These are phyloP conservation scores for Ficedula albicollis DNA, from an alignment of 2,797 vertebrate genomes.

Conservation along the genomic window DNA sequence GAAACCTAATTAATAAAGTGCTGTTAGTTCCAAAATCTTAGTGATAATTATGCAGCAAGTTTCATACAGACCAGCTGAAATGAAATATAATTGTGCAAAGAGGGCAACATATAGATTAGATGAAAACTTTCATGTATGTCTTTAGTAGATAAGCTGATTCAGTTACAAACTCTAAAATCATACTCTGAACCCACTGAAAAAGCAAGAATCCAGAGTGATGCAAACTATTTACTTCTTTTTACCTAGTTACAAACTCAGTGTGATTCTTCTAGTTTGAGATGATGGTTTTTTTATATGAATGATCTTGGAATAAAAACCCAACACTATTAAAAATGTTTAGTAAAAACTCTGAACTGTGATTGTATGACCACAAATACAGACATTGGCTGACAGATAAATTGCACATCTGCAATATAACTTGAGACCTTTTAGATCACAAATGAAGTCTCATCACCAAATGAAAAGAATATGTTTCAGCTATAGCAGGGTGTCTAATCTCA, in stretches of 20 bases:
- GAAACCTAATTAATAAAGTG: conserved; percentile 66
- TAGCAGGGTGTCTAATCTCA: not conserved
- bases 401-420: not conserved
- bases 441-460: not conserved
- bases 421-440: not conserved
- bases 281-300: not conserved
- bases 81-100: conserved; percentile 37
- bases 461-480: not conserved
- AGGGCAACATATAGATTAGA: not conserved
- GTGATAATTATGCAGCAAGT: conserved; percentile 14
- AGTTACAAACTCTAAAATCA: conserved; percentile 29
- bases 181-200: conserved; percentile 27
- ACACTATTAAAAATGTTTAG: not conserved
- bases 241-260: not conserved
- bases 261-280: not conserved
- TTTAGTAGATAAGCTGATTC: not conserved
- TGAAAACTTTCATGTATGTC: not conserved
- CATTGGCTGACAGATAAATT: not conserved
- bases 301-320: not conserved
- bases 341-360: not conserved
- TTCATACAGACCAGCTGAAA: conserved; percentile 59
- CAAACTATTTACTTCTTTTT: not conserved
- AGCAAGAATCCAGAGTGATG: not conserved
- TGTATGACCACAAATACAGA: not conserved
- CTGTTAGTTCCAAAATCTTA: conserved; percentile 13